phyloP scores from a whole-genome alignment of 2,113 vertebrate species.

The Scomber colias region DNA sequence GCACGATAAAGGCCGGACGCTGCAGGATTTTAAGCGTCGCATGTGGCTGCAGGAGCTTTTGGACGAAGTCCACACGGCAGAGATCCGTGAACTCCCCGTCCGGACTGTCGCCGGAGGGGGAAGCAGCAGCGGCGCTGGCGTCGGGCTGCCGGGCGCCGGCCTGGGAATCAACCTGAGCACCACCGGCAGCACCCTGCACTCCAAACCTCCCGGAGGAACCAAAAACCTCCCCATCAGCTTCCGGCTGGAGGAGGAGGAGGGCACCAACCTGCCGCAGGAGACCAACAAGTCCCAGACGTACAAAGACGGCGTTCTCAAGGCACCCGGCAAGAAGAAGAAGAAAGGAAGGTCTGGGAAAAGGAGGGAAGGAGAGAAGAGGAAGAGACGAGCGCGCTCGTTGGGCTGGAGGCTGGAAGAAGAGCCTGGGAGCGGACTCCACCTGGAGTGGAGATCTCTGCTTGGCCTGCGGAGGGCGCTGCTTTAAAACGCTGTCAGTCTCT shows the following conservation, averaged over 20 bases:
- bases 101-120: conserved; percentile 42
- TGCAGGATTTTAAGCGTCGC: conserved; percentile 92
- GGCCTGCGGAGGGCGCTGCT: conserved; percentile 77
- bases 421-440: conserved; percentile 66
- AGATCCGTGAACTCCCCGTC: conserved; percentile 85
- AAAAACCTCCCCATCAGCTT: conserved; percentile 91
- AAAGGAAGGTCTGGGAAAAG: conserved; percentile 91
- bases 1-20: conserved; percentile 94
- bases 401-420: conserved; percentile 53
- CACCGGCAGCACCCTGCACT: conserved; percentile 85
- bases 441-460: conserved; percentile 74
- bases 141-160: conserved; percentile 40
- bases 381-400: conserved; percentile 88
- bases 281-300: conserved; percentile 93
- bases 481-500: conserved; percentile 84
- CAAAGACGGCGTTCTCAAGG: conserved; percentile 89
- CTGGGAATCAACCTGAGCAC: conserved; percentile 64
- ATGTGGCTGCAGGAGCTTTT: conserved; percentile 94
- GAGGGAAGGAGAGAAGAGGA: conserved; percentile 94
- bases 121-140: conserved; percentile 54
- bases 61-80: conserved; percentile 95
- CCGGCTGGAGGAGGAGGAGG: conserved; percentile 86
- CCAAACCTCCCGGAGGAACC: conserved; percentile 90
- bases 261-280: conserved; percentile 92
- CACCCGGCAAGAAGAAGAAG: conserved; percentile 90